These are phyloP conservation scores for Neopipo cinnamomea DNA, from an alignment of 2,113 vertebrate species.

Conservation along the genomic window DNA sequence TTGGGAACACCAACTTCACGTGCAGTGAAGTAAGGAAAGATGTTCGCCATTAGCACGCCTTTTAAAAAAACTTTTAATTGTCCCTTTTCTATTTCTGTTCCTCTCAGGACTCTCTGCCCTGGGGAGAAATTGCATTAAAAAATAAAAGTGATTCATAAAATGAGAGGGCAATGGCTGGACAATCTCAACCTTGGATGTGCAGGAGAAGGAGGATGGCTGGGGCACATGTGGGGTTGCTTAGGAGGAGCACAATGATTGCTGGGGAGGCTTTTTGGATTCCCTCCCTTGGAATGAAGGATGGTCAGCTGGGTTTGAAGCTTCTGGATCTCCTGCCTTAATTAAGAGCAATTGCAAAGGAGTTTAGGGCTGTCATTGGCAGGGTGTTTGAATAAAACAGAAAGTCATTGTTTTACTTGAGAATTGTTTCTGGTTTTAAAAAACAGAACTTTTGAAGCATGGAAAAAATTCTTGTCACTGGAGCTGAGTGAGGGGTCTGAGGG, in stretches of 20 bases:
- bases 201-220: neutral
- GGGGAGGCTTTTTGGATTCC: neutral
- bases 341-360: neutral
- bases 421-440: neutral
- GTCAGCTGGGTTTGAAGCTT: neutral
- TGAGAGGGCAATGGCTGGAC: neutral
- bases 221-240: neutral
- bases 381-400: neutral
- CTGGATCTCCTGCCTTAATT: neutral
- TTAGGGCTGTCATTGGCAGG: too few relatives aligned
- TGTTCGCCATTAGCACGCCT: neutral
- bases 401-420: neutral
- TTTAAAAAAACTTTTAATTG: slow-evolving; percentile 6
- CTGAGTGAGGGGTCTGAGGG: too few relatives aligned
- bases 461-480: neutral
- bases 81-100: neutral
- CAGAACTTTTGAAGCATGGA: neutral
- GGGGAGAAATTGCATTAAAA: neutral
- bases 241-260: neutral
- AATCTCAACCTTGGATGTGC: neutral
- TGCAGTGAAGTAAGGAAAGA: neutral
- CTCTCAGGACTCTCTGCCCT: neutral
- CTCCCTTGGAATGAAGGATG: neutral
- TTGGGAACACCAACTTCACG: neutral
- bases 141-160: neutral